A percentile compares a stretch with the other conserved stretches of the same genome.
Conservation (phyloP, 23 tunicate genomes). For the Trididemnum miniatum region DNA sequence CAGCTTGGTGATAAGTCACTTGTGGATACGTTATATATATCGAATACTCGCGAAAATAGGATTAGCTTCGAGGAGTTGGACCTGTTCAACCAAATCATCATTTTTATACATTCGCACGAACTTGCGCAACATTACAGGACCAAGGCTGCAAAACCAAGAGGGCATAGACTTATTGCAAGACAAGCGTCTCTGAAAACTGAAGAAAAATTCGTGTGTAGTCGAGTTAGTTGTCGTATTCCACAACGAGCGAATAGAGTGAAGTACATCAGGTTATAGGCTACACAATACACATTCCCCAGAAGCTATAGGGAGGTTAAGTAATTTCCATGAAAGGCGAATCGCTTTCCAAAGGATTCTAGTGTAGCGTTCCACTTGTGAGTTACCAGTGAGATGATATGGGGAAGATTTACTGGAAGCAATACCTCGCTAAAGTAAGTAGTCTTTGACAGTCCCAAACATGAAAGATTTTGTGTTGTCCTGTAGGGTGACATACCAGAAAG, state of each 20-base stretch:
- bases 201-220: constrained; percentile 24
- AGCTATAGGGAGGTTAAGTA: not conserved
- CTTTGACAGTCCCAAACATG: not conserved
- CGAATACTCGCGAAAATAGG: constrained; percentile 19
- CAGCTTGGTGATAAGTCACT: constrained; percentile 34
- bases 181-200: constrained; percentile 16
- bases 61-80: constrained; percentile 21
- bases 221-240: constrained; percentile 20
- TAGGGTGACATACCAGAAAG: not conserved
- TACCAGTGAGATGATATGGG: constrained; percentile 26
- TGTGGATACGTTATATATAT: constrained; percentile 7
- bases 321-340: constrained; percentile 12
- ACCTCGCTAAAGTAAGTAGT: not conserved
- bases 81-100: constrained; percentile 26
- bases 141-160: constrained; percentile 16
- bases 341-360: constrained; percentile 29
- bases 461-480: constrained; percentile 5
- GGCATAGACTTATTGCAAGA: constrained; percentile 10
- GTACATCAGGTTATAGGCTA: constrained; percentile 19
- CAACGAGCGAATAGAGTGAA: constrained; percentile 26
- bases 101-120: not conserved
- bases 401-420: constrained; percentile 26
- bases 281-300: constrained; percentile 13
- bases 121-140: constrained; percentile 17
- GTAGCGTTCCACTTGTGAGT: constrained; percentile 27